Evolutionary conservation across 2,888 invertebrate genomes (phyloP).

Genomic region (Tenthredo mesomela): DNA sequence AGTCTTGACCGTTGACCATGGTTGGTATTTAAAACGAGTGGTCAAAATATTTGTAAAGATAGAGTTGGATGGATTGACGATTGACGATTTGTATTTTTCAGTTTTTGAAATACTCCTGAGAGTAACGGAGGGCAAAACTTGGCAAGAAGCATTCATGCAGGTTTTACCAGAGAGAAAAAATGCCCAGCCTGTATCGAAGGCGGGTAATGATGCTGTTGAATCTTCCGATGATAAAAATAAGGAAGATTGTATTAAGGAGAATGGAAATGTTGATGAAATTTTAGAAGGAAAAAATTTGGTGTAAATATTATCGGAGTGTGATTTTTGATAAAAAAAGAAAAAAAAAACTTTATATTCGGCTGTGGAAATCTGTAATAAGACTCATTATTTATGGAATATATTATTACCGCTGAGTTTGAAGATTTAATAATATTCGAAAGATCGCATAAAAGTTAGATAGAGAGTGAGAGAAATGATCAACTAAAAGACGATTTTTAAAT

Average conservation of each 20-base stretch:
- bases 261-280: constrained; percentile 36
- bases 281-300: constrained; percentile 51
- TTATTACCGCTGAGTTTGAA: neutral
- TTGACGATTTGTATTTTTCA: constrained; percentile 76
- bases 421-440: constrained; percentile 1
- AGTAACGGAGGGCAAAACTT: constrained; percentile 87
- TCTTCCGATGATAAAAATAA: constrained; percentile 30
- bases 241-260: neutral
- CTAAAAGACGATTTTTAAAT: neutral
- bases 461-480: neutral
- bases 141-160: constrained; percentile 89
- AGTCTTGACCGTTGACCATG: constrained; percentile 98
- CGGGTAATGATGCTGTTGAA: constrained; percentile 35
- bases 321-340: neutral
- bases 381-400: constrained; percentile 17
- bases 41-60: neutral
- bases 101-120: constrained; percentile 91
- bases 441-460: neutral
- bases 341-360: neutral
- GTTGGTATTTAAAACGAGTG: constrained; percentile 78
- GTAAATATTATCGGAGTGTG: constrained; percentile 30
- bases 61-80: neutral
- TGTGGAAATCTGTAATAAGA: constrained; percentile 9
- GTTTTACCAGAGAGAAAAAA: constrained; percentile 90
- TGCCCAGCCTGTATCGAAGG: constrained; percentile 78